A percentile compares a stretch with the other conserved stretches of the same genome.
phyloP scores from a whole-genome alignment of 2,797 vertebrate genomes.

The Hipposideros larvatus region DNA sequence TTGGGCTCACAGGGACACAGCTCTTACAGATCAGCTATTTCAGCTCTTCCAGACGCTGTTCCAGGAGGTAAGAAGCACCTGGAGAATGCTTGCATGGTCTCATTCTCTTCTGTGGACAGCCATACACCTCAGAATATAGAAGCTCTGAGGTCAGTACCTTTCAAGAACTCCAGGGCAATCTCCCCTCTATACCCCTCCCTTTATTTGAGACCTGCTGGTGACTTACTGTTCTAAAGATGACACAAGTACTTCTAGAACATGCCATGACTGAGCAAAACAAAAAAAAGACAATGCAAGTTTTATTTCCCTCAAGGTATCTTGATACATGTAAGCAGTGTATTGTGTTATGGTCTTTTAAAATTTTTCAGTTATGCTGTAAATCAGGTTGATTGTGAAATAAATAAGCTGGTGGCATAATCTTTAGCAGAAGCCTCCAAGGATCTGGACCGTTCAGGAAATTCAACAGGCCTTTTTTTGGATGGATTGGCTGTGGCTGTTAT shows the following conservation, averaged over 20 bases:
- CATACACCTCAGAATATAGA: neutral
- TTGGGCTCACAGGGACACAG: no score
- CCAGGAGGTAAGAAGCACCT: neutral
- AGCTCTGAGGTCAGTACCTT: neutral
- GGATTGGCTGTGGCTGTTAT: neutral
- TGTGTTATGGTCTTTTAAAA: no score
- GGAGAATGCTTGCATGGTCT: rapidly evolving
- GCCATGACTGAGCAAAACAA: neutral
- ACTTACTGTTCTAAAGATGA: neutral
- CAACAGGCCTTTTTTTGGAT: neutral
- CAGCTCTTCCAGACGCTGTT: neutral
- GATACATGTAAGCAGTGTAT: no score
- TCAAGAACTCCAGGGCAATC: neutral
- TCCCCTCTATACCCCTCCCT: neutral
- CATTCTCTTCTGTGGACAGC: neutral
- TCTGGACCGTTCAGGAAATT: conserved; percentile 6
- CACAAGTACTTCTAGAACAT: neutral
- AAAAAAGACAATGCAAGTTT: neutral
- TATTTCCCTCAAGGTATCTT: neutral
- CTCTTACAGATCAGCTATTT: neutral
- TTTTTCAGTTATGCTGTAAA: neutral
- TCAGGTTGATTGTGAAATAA: neutral
- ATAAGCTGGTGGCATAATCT: neutral
- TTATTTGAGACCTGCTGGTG: neutral
- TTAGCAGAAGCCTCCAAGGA: neutral